Base-by-base conservation (phyloP, 2,888 invertebrate species). In the Melieria omissa region DNA sequence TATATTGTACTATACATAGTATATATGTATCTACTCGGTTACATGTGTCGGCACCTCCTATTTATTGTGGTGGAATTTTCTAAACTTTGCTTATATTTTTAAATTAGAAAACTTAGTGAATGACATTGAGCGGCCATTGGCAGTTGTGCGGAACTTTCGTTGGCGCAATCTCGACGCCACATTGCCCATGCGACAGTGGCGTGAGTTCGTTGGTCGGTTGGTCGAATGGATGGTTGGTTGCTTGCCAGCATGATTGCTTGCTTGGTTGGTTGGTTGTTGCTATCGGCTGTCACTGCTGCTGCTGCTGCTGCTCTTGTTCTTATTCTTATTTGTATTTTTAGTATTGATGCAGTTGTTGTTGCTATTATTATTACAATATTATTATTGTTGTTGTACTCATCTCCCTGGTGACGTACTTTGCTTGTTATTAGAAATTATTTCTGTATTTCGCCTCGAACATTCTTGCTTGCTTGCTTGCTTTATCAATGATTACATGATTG, bases 401-500 rank as follows among this genome's bases (percentile, higher is more conserved):
- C 52, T 57, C 61, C 44, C 41, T 41, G 61, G 44, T 61, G 42
- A 61, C 44, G 44, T 61, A 61, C 61, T 29, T 61, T 61, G 61
- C 44, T 61, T 29, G 61, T 61, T 61, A 61, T 61, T 61, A 80
- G 78, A 74, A 74, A 78, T 80, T 81, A 79, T 68, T 49, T 60
- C 41, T 60, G 42, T 60, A 60, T 60, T 68, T 68, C 52, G 42
- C 61, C 29, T 49, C 16, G 14, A 65, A 65, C 57, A 65, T 65
- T 65, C 12, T 46, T 41, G 16, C 16, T 29, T 29, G 29, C 12
- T 46, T 41, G 16, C 16, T 29, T 29, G 29, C 42, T 49, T 10
- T 70, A 41, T 16, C 49, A 64, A 49, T 64, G 64, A 64, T 64
- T 64, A 29, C 41, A 64, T 80, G 80, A 80, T 80, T 80, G 82